Conservation (phyloP, 1,140 invertebrate species). For the Mactra quadrangularis region DNA sequence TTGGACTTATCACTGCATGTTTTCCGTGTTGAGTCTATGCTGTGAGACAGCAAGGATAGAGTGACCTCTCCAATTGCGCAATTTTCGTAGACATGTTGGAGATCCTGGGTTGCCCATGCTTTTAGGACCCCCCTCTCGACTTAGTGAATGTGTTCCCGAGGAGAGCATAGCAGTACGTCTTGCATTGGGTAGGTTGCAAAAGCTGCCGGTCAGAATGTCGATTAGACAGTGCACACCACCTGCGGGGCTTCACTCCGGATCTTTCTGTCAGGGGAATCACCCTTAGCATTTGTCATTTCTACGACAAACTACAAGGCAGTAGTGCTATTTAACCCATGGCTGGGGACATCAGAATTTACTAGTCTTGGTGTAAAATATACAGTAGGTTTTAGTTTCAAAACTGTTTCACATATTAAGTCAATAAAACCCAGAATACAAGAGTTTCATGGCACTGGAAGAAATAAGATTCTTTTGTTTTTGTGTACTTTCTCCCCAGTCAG, state of each 20-base stretch:
- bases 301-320: neutral
- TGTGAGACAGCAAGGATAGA: neutral
- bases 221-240: neutral
- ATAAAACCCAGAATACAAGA: slow-evolving; percentile 41
- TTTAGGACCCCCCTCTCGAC: neutral
- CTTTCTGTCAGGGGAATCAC: neutral
- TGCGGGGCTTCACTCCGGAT: neutral
- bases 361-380: slow-evolving; percentile 24
- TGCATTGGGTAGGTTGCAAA: neutral
- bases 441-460: slow-evolving; percentile 41
- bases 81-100: neutral
- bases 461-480: slow-evolving; percentile 23
- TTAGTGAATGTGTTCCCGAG: neutral
- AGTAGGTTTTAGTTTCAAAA: neutral
- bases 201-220: neutral
- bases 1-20: neutral
- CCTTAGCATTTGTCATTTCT: neutral
- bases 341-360: slow-evolving; percentile 59
- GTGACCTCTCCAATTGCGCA: neutral
- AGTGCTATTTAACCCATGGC: too few relatives aligned
- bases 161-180: too few relatives aligned
- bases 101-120: neutral
- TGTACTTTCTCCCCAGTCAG: slow-evolving; percentile 15
- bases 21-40: slow-evolving; percentile 2
- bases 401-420: slow-evolving; percentile 14